Base-by-base conservation (phyloP, 2,113 vertebrate genomes). In the Zosterops borbonicus region DNA sequence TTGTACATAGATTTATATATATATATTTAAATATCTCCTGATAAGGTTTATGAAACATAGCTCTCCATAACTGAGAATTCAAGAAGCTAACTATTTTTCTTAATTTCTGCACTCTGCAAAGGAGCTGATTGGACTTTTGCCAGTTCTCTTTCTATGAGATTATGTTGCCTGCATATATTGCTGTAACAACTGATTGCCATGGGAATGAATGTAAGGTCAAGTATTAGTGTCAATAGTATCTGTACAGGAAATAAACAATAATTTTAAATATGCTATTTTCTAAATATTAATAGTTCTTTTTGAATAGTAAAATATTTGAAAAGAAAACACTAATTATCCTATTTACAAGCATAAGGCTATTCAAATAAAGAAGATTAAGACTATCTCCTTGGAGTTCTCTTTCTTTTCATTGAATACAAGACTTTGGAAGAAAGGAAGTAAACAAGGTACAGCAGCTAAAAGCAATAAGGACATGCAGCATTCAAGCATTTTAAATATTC, bases 341-440 rank as follows among this genome's bases (percentile, higher is more conserved):
- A 62, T 94, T 97, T 95, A 84, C 46, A 95, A 79, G 76, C 25
- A 83, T 59, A 42, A 91, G 70, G 37, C 42, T 96, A 94, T 92
- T 91, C 1, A 95, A 88, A 81, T 31, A 12, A 83, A 75, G 70
- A 49, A 52, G 22, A 90, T 93, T 93, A 96, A 78, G n/a, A 90
- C 37, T 59, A 59, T 56, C 24, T 35, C 35, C 70, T 73, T 83
- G 83, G 41, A 56, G 92, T 88, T 77, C 13, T 24, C 14, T 88
- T 83, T 94, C 35, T 94, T 89, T 94, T 91, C 44, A 39, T 85
- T 49, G 11, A 75, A 74, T 63, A 53, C 9, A 89, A 95, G 87
- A 67, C 67, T 21, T 15, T 35, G 11, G 69, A 95, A 55, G 49
- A 85, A 79, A 53, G 14, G 44, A 95, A 92, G 58, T 87, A 97